Base-by-base conservation (phyloP, 2,797 vertebrate genomes). In the Telmatherina bonti region DNA sequence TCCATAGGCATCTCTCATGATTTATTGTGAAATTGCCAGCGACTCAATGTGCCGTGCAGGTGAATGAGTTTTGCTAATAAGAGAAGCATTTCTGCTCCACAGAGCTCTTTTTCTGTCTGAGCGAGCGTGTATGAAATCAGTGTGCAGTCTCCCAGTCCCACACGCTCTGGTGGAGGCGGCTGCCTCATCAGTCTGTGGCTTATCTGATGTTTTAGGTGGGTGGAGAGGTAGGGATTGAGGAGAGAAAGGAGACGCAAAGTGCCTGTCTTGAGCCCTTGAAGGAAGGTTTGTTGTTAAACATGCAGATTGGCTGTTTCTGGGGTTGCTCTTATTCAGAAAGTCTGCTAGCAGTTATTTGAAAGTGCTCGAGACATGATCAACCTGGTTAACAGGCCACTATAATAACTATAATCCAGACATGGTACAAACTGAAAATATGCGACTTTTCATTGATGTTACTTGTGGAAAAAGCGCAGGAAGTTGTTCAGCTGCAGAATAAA, bases 31-130 rank as follows among this genome's bases (percentile, higher is more conserved):
- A 92, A 93, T 93, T 92, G 90, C 91, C 87, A 88, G 78, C 79
- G 88, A 92, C 89, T 93, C 91, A 92, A 91, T 92, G 91, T 90
- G 90, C 85, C 89, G 76, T 93, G 92, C 93, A 93, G 92, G 93
- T 94, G 93, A 93, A 92, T 92, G 93, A 92, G 91, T 91, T 93
- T 90, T 89, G 88, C 91, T 93, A 93, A 94, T 95, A 93, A 93
- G 91, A 93, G 92, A 78, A 89, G 85, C 85, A 86, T 92, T 94
- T 93, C 90, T 94, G 93, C 92, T 92, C 90, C 91, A 90, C 82
- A 52, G 92, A 91, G 91, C 88, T 90, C 87, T 91, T 91, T 92
- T 93, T 93, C 91, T 91, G 90, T 92, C 74, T 93, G 91, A 91
- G 90, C 80, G 71, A 90, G 88, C 78, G 82, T 82, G 83, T 87